Evolutionary conservation across 2,113 vertebrate genomes (phyloP).

Genomic region (Garra rufa): DNA sequence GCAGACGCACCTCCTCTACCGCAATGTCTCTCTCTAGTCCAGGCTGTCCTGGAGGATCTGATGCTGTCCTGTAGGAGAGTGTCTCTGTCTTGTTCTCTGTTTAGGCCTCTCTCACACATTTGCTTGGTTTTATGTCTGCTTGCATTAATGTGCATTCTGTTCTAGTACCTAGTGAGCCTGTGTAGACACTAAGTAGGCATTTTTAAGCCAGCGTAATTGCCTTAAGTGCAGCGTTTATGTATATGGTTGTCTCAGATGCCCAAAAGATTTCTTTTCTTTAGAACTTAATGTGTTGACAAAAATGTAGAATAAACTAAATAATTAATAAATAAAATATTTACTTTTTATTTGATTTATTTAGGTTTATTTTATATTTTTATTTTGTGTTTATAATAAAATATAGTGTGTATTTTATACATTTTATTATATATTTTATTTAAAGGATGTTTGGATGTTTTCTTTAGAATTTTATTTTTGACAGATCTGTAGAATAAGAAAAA

Average conservation of each 20-base stretch:
- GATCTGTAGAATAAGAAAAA: neutral
- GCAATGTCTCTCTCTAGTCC: conserved; percentile 13
- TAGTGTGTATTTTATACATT: neutral
- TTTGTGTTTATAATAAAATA: neutral
- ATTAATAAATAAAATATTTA: neutral
- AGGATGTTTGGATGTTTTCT: neutral
- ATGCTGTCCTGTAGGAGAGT: neutral
- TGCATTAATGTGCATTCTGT: neutral
- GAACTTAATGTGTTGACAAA: neutral
- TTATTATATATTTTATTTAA: neutral
- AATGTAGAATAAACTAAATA: neutral
- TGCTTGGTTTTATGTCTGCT: neutral
- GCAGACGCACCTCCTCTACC: conserved; percentile 41
- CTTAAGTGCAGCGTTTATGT: neutral
- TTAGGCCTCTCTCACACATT: neutral
- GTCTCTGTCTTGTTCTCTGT: neutral
- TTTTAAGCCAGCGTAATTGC: neutral
- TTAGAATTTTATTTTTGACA: neutral
- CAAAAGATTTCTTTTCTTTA: neutral
- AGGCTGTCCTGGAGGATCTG: conserved; percentile 12
- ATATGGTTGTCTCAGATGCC: no score
- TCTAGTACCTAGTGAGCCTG: neutral
- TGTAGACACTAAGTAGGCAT: neutral
- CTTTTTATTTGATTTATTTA: no score
- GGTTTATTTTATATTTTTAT: neutral